These are phyloP conservation scores for Oopsacas minuta DNA, from an alignment of 37 sponge, comb jelly and placozoan species.

Conservation along the genomic window DNA sequence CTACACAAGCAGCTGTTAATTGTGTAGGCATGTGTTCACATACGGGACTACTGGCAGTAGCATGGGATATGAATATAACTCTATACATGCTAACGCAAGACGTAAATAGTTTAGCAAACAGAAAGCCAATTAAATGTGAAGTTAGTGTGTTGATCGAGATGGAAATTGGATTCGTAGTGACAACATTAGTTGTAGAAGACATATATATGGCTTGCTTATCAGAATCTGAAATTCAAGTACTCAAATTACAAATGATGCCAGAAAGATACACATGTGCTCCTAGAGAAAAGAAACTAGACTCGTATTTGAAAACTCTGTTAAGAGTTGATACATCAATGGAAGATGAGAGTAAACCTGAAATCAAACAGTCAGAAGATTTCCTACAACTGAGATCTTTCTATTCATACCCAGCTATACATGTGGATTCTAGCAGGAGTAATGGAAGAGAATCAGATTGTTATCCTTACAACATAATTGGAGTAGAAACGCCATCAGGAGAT, in stretches of 20 bases:
- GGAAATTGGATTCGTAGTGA: not conserved
- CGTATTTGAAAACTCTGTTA: not conserved
- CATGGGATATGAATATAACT: not conserved
- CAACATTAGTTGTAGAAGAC: not conserved
- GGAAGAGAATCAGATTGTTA: not conserved
- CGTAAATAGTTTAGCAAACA: not conserved
- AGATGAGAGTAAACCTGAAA: not conserved
- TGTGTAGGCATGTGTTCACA: constrained; percentile 4
- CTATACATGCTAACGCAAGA: not conserved
- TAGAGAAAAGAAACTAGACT: not conserved
- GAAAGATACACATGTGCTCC: not conserved
- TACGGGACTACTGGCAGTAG: not conserved
- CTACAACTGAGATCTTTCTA: not conserved
- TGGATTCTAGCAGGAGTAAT: not conserved
- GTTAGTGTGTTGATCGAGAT: not conserved
- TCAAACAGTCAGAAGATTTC: not conserved
- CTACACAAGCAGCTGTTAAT: not conserved
- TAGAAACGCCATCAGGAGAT: not conserved
- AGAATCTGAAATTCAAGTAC: not conserved
- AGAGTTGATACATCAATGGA: not conserved
- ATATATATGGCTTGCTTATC: not conserved
- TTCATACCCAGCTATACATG: not conserved
- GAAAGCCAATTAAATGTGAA: not conserved
- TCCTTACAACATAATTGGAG: not conserved
- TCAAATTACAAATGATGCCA: not conserved